Conservation (phyloP, 2,797 vertebrate species). For the Protonibea diacanthus region DNA sequence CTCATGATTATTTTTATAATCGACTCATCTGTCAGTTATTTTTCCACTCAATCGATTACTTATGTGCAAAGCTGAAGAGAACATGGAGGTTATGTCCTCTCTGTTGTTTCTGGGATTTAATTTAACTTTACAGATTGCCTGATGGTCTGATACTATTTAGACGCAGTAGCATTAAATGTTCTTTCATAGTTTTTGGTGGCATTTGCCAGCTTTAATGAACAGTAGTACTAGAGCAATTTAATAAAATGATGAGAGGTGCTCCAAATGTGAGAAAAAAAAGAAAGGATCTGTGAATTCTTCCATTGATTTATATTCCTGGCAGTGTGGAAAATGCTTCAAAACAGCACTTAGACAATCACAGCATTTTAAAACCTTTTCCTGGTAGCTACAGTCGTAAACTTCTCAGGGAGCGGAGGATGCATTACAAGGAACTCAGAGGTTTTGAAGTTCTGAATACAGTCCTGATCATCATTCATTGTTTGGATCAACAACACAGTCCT, state of each 20-base stretch:
- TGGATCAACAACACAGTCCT: background rate
- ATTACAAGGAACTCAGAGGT: background rate
- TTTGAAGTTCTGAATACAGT: background rate
- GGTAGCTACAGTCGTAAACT: background rate
- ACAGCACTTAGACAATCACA: background rate
- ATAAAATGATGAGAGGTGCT: too few species aligned
- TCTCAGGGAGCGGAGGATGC: background rate
- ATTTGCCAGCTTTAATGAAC: too few species aligned
- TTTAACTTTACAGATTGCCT: background rate
- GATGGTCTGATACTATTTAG: too few species aligned
- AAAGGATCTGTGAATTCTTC: background rate
- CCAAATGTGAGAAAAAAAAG: background rate
- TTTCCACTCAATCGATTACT: background rate
- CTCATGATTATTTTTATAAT: background rate
- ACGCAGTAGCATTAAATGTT: too few species aligned
- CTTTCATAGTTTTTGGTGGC: too few species aligned
- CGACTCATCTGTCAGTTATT: too few species aligned
- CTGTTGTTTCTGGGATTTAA: background rate
- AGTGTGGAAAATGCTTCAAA: background rate
- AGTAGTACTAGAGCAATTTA: too few species aligned
- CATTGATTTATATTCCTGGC: background rate
- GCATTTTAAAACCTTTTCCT: background rate
- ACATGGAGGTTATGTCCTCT: background rate
- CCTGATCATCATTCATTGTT: background rate
- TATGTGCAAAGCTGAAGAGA: background rate